phyloP scores from a whole-genome alignment of 1,140 invertebrate species.

The Drosophila rhopaloa region DNA sequence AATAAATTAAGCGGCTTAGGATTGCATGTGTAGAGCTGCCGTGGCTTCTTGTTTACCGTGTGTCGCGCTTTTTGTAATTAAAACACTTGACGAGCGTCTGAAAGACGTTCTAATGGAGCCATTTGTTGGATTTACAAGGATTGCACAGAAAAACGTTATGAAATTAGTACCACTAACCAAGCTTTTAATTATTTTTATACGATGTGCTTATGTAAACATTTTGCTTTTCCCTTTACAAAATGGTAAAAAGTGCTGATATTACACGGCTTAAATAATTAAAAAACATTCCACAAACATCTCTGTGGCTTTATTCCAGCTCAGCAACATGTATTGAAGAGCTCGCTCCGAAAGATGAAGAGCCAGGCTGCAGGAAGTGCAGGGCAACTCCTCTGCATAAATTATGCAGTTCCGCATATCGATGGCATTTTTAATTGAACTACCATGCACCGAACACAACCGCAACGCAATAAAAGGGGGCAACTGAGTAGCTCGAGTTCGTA shows the following conservation, averaged over 20 bases:
- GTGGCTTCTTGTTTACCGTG: conserved; percentile 36
- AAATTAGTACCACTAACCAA: neutral
- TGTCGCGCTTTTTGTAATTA: conserved; percentile 49
- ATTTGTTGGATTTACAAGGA: conserved; percentile 22
- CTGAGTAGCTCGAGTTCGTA: conserved; percentile 2
- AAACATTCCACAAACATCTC: neutral
- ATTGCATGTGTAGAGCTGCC: conserved; percentile 22
- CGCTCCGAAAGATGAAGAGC: conserved; percentile 14
- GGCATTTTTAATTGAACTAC: conserved; percentile 74
- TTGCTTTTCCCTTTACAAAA: neutral
- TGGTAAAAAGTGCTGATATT: neutral
- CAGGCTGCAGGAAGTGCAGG: conserved; percentile 4
- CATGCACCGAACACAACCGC: conserved; percentile 2
- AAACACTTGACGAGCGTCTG: conserved; percentile 33
- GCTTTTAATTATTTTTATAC: conserved; percentile 5
- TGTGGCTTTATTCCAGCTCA: conserved; percentile 2
- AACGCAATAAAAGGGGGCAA: neutral
- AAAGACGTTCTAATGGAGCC: conserved; percentile 30
- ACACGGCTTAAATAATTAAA: conserved; percentile 11
- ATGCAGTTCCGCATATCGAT: conserved; percentile 69
- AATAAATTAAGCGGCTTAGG: conserved; percentile 60
- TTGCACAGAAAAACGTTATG: neutral
- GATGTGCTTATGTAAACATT: neutral
- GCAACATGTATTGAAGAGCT: conserved; percentile 14
- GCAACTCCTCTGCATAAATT: conserved; percentile 57